Percentiles rank a stretch among this genome's conserved stretches.
Conservation (phyloP, 2,888 invertebrate species). For the Iphiclides podalirius region DNA sequence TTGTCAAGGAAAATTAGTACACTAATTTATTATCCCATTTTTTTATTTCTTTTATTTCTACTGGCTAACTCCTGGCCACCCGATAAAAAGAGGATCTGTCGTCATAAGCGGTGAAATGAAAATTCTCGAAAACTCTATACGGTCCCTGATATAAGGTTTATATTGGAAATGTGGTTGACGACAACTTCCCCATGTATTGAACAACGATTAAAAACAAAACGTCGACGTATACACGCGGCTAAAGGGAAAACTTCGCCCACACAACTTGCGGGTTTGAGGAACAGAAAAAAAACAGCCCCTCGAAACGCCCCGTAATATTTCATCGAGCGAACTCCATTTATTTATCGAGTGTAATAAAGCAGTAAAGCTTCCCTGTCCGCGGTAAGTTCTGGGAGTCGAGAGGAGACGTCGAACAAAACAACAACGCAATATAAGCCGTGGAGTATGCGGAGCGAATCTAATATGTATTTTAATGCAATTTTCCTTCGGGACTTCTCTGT, state of each 20-base stretch:
- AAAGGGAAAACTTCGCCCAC: not conserved
- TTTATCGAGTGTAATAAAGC: conserved; percentile 23
- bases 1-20: no score
- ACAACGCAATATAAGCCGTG: conserved; percentile 7
- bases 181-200: not conserved
- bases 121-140: no score
- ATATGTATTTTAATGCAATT: conserved; percentile 6
- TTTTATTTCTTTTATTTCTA: no score
- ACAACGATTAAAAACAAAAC: not conserved
- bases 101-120: no score
- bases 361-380: conserved; percentile 11
- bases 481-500: not conserved
- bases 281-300: conserved; percentile 5
- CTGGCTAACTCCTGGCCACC: no score
- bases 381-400: conserved; percentile 1
- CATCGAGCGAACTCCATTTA: conserved; percentile 16
- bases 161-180: not conserved
- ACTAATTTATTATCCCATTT: no score
- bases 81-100: no score
- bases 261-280: not conserved
- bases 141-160: no score
- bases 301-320: conserved; percentile 9
- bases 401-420: conserved; percentile 12
- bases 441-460: not conserved
- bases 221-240: not conserved